These are phyloP conservation scores for Tridacna gigas DNA, from an alignment of 2,888 invertebrate genomes.

Conservation along the genomic window DNA sequence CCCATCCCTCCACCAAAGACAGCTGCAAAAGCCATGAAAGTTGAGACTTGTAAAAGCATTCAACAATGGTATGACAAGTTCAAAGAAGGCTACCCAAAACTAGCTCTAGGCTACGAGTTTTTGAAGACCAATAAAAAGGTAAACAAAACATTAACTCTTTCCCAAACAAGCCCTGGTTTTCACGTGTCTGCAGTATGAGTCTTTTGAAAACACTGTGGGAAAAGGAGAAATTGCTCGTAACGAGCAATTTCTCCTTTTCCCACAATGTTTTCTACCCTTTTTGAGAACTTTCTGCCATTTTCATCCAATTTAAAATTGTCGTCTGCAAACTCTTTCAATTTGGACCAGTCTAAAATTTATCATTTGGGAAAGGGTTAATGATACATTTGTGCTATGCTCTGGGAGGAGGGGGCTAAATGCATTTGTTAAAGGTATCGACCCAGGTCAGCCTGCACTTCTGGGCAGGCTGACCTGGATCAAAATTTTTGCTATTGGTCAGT, in stretches of 20 bases:
- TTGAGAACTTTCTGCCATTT: no score
- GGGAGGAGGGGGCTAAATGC: no score
- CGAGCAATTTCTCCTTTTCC: neutral
- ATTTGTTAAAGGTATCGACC: no score
- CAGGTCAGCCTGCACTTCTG: no score
- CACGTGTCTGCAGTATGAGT: neutral
- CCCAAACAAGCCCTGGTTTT: neutral
- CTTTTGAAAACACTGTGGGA: neutral
- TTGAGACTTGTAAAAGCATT: conserved; percentile 85
- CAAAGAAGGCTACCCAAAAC: conserved; percentile 85
- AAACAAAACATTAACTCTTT: neutral
- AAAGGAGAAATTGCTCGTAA: neutral
- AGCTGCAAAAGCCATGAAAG: conserved; percentile 85
- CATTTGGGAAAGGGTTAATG: no score
- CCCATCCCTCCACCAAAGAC: conserved; percentile 86
- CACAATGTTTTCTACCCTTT: neutral
- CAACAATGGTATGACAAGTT: conserved; percentile 86
- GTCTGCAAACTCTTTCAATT: no score
- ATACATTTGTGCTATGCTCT: no score
- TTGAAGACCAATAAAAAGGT: conserved; percentile 85
- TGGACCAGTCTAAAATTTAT: no score
- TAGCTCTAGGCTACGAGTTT: conserved; percentile 85
- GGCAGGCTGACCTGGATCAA: no score
- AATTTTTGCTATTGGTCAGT: no score
- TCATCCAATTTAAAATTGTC: no score